Conservation (phyloP, 2,797 vertebrate genomes). For the Synanceia verrucosa region DNA sequence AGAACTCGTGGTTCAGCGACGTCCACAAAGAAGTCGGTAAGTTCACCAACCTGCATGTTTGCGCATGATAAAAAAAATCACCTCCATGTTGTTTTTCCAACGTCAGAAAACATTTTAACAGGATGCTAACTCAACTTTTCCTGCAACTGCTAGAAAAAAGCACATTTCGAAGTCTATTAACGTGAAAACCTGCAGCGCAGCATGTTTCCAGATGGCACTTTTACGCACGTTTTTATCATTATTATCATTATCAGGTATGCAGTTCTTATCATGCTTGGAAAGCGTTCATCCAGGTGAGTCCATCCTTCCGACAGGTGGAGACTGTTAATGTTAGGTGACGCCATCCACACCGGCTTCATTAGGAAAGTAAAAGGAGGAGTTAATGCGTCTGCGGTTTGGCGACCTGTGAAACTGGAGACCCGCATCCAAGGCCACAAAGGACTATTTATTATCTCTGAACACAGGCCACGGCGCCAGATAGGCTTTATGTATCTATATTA, state of each 20-base stretch:
- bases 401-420: slow-evolving; percentile 28
- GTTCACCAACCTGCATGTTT: not conserved
- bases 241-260: not conserved
- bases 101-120: not conserved
- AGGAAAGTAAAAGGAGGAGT: slow-evolving; percentile 10
- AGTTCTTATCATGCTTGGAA: not conserved
- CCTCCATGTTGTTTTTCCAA: not conserved
- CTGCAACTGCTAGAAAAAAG: no score
- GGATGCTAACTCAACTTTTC: not conserved
- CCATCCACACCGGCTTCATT: not conserved
- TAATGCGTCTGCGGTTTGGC: not conserved
- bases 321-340: not conserved
- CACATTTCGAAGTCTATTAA: not conserved
- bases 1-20: not conserved
- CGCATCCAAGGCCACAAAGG: not conserved
- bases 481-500: slow-evolving; percentile 29
- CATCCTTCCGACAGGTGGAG: slow-evolving; percentile 41
- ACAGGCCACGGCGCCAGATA: not conserved
- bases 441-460: slow-evolving; percentile 10
- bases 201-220: not conserved
- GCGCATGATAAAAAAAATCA: not conserved
- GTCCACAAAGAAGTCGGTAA: slow-evolving; percentile 34
- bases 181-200: not conserved
- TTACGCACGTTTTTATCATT: not conserved
- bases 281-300: slow-evolving; percentile 16